Percentiles rank a stretch among this genome's conserved stretches.
Conservation (phyloP, 2,888 invertebrate species). For the Gisinianus flammeolus region DNA sequence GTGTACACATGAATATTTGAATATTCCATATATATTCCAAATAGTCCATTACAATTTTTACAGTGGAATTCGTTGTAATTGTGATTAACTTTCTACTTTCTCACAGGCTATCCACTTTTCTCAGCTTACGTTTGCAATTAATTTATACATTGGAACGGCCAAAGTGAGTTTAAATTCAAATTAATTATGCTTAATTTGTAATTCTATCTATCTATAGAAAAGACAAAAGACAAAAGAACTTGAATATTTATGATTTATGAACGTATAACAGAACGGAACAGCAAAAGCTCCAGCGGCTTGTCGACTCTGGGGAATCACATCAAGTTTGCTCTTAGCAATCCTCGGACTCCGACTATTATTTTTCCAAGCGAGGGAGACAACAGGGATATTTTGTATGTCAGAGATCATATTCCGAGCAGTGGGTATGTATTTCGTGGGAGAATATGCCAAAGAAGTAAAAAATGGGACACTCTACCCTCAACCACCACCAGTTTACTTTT, state of each 20-base stretch:
- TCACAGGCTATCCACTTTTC: slow-evolving; percentile 31
- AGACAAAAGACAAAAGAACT: too few species aligned
- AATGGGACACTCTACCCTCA: slow-evolving; percentile 13
- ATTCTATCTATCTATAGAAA: not conserved
- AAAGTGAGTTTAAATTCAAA: not conserved
- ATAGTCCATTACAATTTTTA: too few species aligned
- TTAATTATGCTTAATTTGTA: not conserved
- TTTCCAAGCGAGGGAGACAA: slow-evolving; percentile 13
- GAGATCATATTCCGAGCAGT: slow-evolving; percentile 36
- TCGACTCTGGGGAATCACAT: slow-evolving; percentile 31
- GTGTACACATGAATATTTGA: too few species aligned
- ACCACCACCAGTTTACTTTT: slow-evolving; percentile 33
- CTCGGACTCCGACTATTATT: slow-evolving; percentile 21
- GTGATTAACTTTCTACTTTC: too few species aligned
- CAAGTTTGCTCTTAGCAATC: slow-evolving; percentile 24
- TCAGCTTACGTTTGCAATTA: slow-evolving; percentile 23
- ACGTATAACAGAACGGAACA: slow-evolving; percentile 18
- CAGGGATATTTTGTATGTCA: slow-evolving; percentile 26
- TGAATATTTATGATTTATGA: not conserved
- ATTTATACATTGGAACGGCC: slow-evolving; percentile 23
- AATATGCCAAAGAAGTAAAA: slow-evolving; percentile 31
- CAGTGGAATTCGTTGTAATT: too few species aligned
- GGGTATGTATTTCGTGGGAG: slow-evolving; percentile 34
- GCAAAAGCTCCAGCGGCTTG: slow-evolving; percentile 35
- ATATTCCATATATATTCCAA: too few species aligned